Evolutionary conservation across 1,140 invertebrate species (phyloP).

Genomic region (Zaprionus tsacasi): DNA sequence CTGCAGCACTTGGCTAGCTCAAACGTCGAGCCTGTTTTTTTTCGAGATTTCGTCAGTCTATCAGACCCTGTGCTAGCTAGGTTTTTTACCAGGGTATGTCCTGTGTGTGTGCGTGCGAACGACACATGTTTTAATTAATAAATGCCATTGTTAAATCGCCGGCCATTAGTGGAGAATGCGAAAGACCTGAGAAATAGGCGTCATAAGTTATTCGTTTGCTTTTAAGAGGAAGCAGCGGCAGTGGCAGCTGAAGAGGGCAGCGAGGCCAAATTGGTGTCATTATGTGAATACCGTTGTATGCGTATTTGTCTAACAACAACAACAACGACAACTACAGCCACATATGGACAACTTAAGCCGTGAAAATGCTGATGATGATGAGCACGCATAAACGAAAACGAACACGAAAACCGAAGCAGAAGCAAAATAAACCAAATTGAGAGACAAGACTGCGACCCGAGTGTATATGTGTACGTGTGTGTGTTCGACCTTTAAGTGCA

Average conservation of each 20-base stretch:
- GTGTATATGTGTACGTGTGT: not conserved
- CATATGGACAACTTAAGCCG: slow-evolving; percentile 43
- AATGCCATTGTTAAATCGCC: slow-evolving; percentile 80
- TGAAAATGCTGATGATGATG: slow-evolving; percentile 81
- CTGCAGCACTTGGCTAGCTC: too few species aligned
- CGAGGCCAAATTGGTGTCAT: slow-evolving; percentile 68
- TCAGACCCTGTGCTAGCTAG: too few species aligned
- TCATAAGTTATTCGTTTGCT: slow-evolving; percentile 64
- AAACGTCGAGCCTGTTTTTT: too few species aligned
- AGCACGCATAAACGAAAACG: slow-evolving; percentile 56
- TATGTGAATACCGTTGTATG: slow-evolving; percentile 64
- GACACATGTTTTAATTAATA: slow-evolving; percentile 81
- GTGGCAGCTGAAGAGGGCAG: not conserved
- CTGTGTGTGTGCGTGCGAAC: slow-evolving; percentile 51
- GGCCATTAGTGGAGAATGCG: slow-evolving; percentile 57
- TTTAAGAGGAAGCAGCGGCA: slow-evolving; percentile 7
- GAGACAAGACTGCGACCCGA: slow-evolving; percentile 29
- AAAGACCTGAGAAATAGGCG: slow-evolving; percentile 66
- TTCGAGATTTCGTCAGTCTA: not conserved
- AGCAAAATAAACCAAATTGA: slow-evolving; percentile 59
- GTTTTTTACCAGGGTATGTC: slow-evolving; percentile 1
- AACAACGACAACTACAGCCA: slow-evolving; percentile 6
- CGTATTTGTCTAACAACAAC: slow-evolving; percentile 24
- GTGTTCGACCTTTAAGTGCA: not conserved
- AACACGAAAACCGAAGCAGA: not conserved